Percentiles rank a stretch among this genome's conserved stretches.
Evolutionary conservation across 2,113 vertebrate genomes (phyloP).

Genomic region (Paradoxurus hermaphroditus): DNA sequence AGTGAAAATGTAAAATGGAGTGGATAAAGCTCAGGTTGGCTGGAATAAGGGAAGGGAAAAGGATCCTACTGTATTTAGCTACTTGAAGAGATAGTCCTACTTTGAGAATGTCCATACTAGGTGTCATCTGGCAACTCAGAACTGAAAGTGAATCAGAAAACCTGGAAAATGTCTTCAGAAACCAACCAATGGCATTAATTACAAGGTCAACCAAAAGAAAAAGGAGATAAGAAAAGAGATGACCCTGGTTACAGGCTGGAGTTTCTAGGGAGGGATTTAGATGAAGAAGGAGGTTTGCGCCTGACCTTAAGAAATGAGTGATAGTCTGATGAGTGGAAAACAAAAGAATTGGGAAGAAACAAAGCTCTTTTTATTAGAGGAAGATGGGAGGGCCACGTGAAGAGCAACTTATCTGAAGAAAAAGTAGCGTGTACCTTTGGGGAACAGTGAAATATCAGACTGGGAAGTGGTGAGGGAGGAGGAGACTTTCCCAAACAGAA

Average conservation of each 20-base stretch:
- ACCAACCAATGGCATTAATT: background rate
- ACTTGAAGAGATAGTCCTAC: too few relatives aligned
- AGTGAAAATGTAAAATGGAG: background rate
- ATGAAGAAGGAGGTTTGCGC: background rate
- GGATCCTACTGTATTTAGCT: fast-evolving
- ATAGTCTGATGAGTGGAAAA: background rate
- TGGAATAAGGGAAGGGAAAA: background rate
- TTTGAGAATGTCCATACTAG: background rate
- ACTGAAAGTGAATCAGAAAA: background rate
- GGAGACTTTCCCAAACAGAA: background rate
- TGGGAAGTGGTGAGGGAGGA: background rate
- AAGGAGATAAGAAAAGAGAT: background rate
- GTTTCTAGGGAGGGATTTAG: background rate
- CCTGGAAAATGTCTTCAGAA: background rate
- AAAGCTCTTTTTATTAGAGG: background rate
- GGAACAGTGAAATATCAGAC: background rate
- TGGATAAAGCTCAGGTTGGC: background rate
- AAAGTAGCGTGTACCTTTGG: background rate
- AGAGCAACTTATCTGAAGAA: background rate
- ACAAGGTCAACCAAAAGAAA: background rate
- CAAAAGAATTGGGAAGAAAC: background rate
- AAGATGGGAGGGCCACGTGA: background rate
- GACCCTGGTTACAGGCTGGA: background rate
- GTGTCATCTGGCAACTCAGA: background rate
- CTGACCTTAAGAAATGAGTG: background rate